These are phyloP conservation scores for Sus scrofa DNA, from an alignment of 2,113 vertebrate genomes.

Conservation along the genomic window T2T-Sscrofa CM000824.6:121722001-121722500, in stretches of 20 bases:
- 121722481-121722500: background rate
- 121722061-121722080: background rate
- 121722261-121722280: background rate
- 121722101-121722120: background rate
- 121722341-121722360: background rate
- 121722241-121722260: conserved; percentile 51
- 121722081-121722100: background rate
- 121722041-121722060: background rate
- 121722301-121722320: background rate
- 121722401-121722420: conserved; percentile 32
- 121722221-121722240: background rate
- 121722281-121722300: background rate
- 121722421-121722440: conserved; percentile 28
- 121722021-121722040: background rate
- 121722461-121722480: background rate
- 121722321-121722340: background rate
- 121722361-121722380: background rate
- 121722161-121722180: background rate
- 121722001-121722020: background rate
- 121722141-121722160: background rate
- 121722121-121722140: background rate
- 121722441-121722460: conserved; percentile 20
- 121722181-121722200: background rate
- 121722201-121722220: background rate
- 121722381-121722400: background rate